A percentile compares a stretch with the other conserved stretches of the same genome.
Conservation (phyloP, 2,113 vertebrate genomes). For the Entosphenus tridentatus region DNA sequence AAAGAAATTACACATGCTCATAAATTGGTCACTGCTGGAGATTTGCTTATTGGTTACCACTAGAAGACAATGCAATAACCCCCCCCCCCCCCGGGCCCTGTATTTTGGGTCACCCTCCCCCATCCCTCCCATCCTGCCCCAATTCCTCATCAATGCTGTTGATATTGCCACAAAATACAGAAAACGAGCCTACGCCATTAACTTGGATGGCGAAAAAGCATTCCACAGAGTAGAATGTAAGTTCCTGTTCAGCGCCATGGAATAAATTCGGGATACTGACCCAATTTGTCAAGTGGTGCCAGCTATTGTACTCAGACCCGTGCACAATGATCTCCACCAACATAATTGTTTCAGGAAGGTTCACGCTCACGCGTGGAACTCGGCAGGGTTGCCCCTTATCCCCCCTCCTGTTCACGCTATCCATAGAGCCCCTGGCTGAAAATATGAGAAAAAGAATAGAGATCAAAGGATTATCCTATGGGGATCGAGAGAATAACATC, state of each 20-base stretch:
- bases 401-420: not conserved
- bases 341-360: not conserved
- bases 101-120: too few relatives aligned
- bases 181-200: too few relatives aligned
- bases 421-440: not conserved
- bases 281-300: not conserved
- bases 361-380: not conserved
- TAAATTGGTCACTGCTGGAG: too few relatives aligned
- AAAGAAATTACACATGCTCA: too few relatives aligned
- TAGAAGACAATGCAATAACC: too few relatives aligned
- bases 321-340: not conserved
- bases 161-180: too few relatives aligned
- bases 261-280: not conserved
- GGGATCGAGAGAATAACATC: not conserved
- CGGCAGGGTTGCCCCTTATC: not conserved
- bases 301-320: not conserved
- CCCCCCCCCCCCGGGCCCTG: too few relatives aligned
- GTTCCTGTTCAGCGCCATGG: not conserved
- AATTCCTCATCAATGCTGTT: too few relatives aligned
- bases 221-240: not conserved
- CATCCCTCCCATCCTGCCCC: too few relatives aligned
- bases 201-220: constrained; percentile 1
- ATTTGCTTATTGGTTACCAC: too few relatives aligned
- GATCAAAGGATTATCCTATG: not conserved
- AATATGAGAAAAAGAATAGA: not conserved